Base-by-base conservation (phyloP, 2,113 vertebrate genomes). In the Bubalus kerabau region DNA sequence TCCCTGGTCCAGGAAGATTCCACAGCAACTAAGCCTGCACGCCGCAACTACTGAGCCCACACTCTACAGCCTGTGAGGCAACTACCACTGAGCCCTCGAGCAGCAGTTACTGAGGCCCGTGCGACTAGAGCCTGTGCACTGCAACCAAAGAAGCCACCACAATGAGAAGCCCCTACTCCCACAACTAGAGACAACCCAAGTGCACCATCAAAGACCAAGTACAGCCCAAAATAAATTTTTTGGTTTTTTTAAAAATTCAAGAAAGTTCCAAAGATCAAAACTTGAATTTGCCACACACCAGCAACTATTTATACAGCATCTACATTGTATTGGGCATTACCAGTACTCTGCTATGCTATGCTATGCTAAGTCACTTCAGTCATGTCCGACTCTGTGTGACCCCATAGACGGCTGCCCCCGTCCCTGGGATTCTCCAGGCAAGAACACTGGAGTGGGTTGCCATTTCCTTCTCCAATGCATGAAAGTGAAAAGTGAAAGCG, bases 81-180 rank as follows among this genome's bases (percentile, higher is more conserved):
- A 76, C 71, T 26, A 76, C 21, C 43, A 2, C 71, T 76, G 71
- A 76, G 40, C 71, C 21, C 67, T 24, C 1, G 0, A 76, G 36
- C 71, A 13, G 36, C 71, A 74, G 1, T 43, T 43, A 24, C 71
- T 43, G 71, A 26, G 40, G 71, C 40, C 71, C 43, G 40, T 0
- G 1, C 0, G 0, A 6, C 71, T 76, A 26, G 23, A 76, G 40
- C 71, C 40, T 26, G 6, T 2, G 71, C 40, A 7, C 21, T 43
- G 71, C 12, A 14, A 26, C 40, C 21, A 4, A 76, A 76, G 12
- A 43, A 14, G 7, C 5, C 40, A 26, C 71, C 71, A 24, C 36
- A 43, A 4, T 43, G 40, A 76, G 71, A 26, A 74, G 40, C 40
- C 71, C 40, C 71, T 43, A 2, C 71, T 43, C 12, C 3, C 40